Evolutionary conservation across 2,888 invertebrate species (phyloP), one percentile per base, ranked within the genome.

Genomic region (Malacosoma neustria): DNA sequence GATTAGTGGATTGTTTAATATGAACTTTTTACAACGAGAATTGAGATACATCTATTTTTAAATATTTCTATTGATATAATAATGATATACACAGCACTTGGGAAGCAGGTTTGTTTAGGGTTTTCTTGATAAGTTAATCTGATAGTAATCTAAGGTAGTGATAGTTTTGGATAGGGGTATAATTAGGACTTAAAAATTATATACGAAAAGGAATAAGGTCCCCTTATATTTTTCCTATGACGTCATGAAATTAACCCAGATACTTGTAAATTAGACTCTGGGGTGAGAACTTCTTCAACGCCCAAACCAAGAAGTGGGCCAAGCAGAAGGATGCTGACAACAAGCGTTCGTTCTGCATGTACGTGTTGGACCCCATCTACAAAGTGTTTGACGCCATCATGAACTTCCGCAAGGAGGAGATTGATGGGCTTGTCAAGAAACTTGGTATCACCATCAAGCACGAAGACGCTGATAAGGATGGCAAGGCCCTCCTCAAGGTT

Each of bases 271-370:
- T n/a, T 48, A 87, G 88, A 72, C 87, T 96, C 42, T 99, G 99
- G 99, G 99, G 99, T 66, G 99, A 99, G 84, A 98, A 98, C 82
- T 99, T 98, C 91, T 99, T 98, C 90, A 97, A 98, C 61, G 88
- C 93, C 45, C 93, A 94, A 71, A 96, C 97, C 49, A 99, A 98
- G 93, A 99, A 99, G 79, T 99, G 99, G 99, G 89, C 93, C 39
- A 97, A 97, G 77, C 93, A 92, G 75, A 95, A 93, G 89, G 96
- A 95, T 67, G 82, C 86, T 1, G 96, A 95, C 44, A 95, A 96
- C 90, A 96, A 96, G 81, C 93, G 99, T 60, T 98, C 99, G 1
- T 99, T 99, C 92, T 95, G 94, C 81, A 97, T 98, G 93, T 99
- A 99, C 86, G 96, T 99, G 62, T 87, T 99, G 76, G 97, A 98